phyloP scores from a whole-genome alignment of 2,113 vertebrate species.

The Cebus imitator region DNA sequence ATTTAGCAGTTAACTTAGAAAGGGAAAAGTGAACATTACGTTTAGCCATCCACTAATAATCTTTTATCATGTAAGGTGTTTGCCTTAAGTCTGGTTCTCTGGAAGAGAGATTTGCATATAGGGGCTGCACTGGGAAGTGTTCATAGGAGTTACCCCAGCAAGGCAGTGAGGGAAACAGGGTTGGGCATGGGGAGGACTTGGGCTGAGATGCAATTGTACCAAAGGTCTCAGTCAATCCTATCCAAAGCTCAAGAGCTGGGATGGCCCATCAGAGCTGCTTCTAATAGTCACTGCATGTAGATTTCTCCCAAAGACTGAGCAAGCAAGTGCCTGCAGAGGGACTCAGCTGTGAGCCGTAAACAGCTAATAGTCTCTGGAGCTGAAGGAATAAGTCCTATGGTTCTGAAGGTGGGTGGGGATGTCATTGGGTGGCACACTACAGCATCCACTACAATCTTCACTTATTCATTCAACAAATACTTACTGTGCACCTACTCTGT shows the following conservation, averaged over 20 bases:
- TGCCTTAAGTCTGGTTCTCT: background rate
- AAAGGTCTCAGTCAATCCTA: background rate
- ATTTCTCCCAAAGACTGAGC: background rate
- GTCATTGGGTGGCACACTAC: too few relatives aligned
- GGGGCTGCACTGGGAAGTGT: too few relatives aligned
- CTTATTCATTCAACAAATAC: background rate
- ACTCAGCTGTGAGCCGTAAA: background rate
- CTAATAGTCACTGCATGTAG: background rate
- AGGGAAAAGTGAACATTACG: fast-evolving
- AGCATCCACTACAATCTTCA: background rate
- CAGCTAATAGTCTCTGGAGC: background rate
- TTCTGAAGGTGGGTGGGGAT: background rate
- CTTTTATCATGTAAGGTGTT: too few relatives aligned
- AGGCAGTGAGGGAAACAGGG: too few relatives aligned
- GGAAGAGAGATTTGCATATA: background rate
- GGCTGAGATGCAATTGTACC: fast-evolving
- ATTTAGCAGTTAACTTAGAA: background rate
- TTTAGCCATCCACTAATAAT: fast-evolving
- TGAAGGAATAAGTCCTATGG: background rate
- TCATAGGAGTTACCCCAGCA: background rate
- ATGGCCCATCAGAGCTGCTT: background rate
- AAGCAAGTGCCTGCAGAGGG: background rate
- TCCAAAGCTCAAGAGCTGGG: background rate
- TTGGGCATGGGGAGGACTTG: fast-evolving
- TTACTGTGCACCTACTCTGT: background rate